Conservation (phyloP, 2,888 invertebrate species). For the Entomobrya proxima region DNA sequence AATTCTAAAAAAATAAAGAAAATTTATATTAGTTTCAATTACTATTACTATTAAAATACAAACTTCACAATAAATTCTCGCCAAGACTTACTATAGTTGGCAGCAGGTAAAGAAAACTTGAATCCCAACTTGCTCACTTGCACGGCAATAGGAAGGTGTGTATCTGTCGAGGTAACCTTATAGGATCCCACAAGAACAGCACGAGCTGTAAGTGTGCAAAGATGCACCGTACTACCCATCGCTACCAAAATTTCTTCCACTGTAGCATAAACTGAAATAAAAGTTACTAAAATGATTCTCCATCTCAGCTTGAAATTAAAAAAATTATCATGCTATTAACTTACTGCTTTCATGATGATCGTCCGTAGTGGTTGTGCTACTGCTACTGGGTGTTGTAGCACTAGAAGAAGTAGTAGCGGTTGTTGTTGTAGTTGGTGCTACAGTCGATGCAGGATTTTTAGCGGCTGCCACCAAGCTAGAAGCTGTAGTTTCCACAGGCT, state of each 20-base stretch:
- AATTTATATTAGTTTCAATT: background rate
- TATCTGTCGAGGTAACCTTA: conserved; percentile 81
- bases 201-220: conserved; percentile 81
- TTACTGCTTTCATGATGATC: background rate
- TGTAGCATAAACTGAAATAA: conserved; percentile 10
- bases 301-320: no score
- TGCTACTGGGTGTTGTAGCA: background rate
- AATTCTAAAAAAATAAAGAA: conserved; percentile 79
- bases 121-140: conserved; percentile 79
- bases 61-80: no score
- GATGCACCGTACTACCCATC: conserved; percentile 2
- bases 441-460: no score
- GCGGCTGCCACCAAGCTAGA: no score
- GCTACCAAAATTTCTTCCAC: background rate
- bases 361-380: background rate
- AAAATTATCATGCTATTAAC: no score
- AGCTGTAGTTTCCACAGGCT: background rate
- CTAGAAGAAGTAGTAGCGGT: background rate
- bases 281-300: no score
- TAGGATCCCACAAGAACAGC: conserved; percentile 91
- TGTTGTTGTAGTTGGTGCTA: background rate
- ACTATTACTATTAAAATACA: background rate
- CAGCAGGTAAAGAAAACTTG: conserved; percentile 78
- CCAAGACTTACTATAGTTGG: conserved; percentile 76
- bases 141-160: conserved; percentile 78